Percentiles rank a stretch among this genome's conserved stretches.
Evolutionary conservation across 1,140 invertebrate species (phyloP).

Genomic region (Chelonus insularis): DNA sequence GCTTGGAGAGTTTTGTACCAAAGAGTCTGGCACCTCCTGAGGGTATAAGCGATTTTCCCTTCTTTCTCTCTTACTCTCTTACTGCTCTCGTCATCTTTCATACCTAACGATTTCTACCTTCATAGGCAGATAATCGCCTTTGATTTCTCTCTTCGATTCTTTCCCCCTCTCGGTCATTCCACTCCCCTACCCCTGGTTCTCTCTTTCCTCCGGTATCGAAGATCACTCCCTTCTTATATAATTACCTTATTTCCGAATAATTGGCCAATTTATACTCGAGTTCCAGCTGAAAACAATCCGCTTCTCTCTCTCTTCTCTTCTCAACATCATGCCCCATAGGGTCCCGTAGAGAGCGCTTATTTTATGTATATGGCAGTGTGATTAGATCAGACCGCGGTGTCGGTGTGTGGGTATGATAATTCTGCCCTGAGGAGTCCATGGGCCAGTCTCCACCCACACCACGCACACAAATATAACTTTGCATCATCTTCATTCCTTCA

Average conservation of each 20-base stretch:
- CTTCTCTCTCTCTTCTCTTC: slow-evolving; percentile 34
- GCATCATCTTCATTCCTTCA: slow-evolving; percentile 13
- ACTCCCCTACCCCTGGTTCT: slow-evolving; percentile 8
- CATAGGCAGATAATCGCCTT: slow-evolving; percentile 60
- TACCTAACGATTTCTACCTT: slow-evolving; percentile 54
- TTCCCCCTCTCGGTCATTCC: slow-evolving; percentile 16
- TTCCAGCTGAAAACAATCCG: slow-evolving; percentile 60
- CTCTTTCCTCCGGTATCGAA: slow-evolving; percentile 39
- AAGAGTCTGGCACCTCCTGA: slow-evolving; percentile 24
- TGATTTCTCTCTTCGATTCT: slow-evolving; percentile 61
- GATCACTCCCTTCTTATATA: slow-evolving; percentile 61
- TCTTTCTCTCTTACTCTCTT: slow-evolving; percentile 5
- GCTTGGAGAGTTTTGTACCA: neutral
- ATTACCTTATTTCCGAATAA: slow-evolving; percentile 62
- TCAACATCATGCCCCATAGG: slow-evolving; percentile 50
- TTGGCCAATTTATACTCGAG: slow-evolving; percentile 62
- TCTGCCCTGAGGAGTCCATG: slow-evolving; percentile 55
- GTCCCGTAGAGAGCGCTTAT: slow-evolving; percentile 55
- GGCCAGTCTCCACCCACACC: slow-evolving; percentile 57
- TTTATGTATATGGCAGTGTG: slow-evolving; percentile 61
- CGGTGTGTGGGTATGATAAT: slow-evolving; percentile 58
- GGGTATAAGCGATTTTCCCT: slow-evolving; percentile 18
- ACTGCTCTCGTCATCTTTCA: neutral
- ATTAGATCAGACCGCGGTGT: slow-evolving; percentile 54
- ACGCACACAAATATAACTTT: slow-evolving; percentile 45